Conservation (phyloP, 2,888 invertebrate species). For the Boloria euphrosyne region DNA sequence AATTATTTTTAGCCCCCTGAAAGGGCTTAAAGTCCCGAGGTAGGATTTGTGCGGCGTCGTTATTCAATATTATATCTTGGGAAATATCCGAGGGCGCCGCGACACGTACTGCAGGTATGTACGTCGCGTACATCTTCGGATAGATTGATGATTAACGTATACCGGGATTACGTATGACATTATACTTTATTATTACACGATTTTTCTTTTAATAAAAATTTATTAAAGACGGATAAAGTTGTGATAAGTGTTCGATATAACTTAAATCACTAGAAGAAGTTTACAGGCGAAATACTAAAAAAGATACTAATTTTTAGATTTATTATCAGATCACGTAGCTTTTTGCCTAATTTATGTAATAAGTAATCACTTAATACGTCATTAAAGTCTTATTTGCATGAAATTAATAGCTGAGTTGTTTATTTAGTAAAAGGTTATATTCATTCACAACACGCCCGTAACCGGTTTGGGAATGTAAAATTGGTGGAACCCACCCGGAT, state of each 20-base stretch:
- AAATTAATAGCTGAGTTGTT: neutral
- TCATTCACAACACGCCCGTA: conserved; percentile 25
- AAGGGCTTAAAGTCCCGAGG: conserved; percentile 73
- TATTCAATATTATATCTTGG: conserved; percentile 78
- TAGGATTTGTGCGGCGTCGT: conserved; percentile 73
- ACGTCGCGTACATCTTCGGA: conserved; percentile 39
- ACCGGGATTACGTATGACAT: conserved; percentile 44
- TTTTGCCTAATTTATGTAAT: neutral
- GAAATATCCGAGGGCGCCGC: conserved; percentile 42
- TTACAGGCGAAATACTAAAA: no score
- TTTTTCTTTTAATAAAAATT: neutral
- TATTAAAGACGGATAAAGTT: no score
- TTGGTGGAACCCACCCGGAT: conserved; percentile 46
- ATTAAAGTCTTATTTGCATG: conserved; percentile 15
- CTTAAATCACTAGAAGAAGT: no score
- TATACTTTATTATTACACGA: conserved; percentile 19
- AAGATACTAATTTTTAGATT: no score
- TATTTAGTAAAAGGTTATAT: conserved; percentile 24
- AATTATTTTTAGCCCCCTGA: conserved; percentile 69
- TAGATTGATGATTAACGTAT: conserved; percentile 48
- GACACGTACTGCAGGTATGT: conserved; percentile 63
- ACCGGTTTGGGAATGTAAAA: conserved; percentile 33
- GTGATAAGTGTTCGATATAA: no score
- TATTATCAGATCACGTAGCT: neutral
- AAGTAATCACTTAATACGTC: conserved; percentile 12